These are phyloP conservation scores for Eufriesea mexicana DNA, from an alignment of 1,140 invertebrate species.

Conservation along the genomic window DNA sequence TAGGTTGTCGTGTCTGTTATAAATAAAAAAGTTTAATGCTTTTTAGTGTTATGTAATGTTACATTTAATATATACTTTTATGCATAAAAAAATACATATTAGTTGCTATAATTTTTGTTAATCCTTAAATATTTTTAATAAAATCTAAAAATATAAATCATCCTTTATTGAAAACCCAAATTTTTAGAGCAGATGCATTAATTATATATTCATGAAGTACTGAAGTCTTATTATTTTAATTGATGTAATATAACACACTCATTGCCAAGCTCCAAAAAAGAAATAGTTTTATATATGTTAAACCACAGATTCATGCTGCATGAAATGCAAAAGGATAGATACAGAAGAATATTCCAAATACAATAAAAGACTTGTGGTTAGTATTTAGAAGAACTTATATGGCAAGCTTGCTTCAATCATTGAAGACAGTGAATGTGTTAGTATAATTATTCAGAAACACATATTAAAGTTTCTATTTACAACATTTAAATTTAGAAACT, in stretches of 20 bases:
- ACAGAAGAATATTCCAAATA: constrained; percentile 27
- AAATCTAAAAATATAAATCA: background rate
- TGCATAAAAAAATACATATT: background rate
- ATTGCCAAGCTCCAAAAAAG: constrained; percentile 51
- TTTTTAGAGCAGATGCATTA: background rate
- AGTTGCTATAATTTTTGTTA: background rate
- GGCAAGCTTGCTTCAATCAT: constrained; percentile 28
- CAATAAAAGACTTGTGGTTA: constrained; percentile 41
- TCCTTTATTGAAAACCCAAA: background rate
- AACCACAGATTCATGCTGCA: constrained; percentile 51
- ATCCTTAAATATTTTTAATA: background rate
- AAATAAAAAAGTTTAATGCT: constrained; percentile 60
- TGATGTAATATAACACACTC: constrained; percentile 58
- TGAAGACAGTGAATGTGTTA: constrained; percentile 65
- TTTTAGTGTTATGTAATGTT: constrained; percentile 27
- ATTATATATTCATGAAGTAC: background rate
- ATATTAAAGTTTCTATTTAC: constrained; percentile 36
- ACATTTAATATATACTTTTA: background rate
- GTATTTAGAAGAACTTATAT: constrained; percentile 17
- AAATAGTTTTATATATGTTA: constrained; percentile 23
- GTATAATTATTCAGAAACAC: constrained; percentile 37
- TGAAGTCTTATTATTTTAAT: background rate
- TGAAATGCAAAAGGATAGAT: constrained; percentile 48
- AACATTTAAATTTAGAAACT: background rate
- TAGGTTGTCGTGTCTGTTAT: constrained; percentile 93